Evolutionary conservation across 2,797 vertebrate species (phyloP).

Genomic region (Geotrypetes seraphini): DNA sequence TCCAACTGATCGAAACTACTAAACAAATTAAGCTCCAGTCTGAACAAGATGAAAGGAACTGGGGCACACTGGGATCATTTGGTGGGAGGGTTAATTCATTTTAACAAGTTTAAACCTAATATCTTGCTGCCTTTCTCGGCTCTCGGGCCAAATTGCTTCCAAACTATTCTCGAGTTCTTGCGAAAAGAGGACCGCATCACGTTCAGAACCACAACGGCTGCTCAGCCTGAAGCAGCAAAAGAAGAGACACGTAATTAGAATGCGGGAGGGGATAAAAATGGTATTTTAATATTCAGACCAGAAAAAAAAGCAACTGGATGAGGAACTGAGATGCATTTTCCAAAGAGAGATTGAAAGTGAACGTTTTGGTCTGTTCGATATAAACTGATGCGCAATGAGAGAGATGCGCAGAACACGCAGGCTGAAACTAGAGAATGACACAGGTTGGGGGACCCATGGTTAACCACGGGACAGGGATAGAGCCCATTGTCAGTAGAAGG

Average conservation of each 20-base stretch:
- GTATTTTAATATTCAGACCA: background rate
- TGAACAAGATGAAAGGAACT: slow-evolving; percentile 42
- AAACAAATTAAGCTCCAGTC: slow-evolving; percentile 49
- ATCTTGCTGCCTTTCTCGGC: slow-evolving; percentile 9
- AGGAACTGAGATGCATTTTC: slow-evolving; percentile 12
- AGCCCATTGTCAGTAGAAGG: too few relatives aligned
- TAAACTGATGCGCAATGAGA: too few relatives aligned
- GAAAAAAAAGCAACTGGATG: background rate
- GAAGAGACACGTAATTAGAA: background rate
- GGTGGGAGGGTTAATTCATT: slow-evolving; percentile 29
- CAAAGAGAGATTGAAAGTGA: slow-evolving; percentile 1
- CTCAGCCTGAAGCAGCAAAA: slow-evolving; percentile 8
- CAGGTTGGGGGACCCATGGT: too few relatives aligned
- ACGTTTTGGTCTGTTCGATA: too few relatives aligned
- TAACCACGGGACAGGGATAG: too few relatives aligned
- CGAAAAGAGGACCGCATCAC: slow-evolving; percentile 6
- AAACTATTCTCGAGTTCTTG: slow-evolving; percentile 8
- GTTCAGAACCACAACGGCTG: slow-evolving; percentile 2
- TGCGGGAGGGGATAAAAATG: background rate
- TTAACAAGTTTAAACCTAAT: slow-evolving; percentile 38
- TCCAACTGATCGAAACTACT: slow-evolving; percentile 48
- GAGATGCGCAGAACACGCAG: too few relatives aligned
- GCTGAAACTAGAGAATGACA: too few relatives aligned
- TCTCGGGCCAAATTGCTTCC: slow-evolving; percentile 18
- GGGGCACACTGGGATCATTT: slow-evolving; percentile 26